Conservation (phyloP, 2,113 vertebrate species). For the Australoheros scitulus region DNA sequence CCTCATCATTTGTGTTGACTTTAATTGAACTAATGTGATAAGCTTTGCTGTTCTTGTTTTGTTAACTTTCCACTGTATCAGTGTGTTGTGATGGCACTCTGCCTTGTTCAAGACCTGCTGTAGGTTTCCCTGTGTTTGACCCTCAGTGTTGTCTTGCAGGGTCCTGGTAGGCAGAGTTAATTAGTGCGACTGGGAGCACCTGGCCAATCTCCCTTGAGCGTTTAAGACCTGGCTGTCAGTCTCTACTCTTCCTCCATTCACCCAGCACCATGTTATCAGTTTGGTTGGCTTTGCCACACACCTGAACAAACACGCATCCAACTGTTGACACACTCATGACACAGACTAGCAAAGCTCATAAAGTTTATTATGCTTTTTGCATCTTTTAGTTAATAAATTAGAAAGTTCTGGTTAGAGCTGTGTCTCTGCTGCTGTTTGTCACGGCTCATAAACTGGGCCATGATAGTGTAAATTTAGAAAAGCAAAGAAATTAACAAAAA, state of each 20-base stretch:
- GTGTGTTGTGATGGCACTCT: neutral
- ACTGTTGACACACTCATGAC: neutral
- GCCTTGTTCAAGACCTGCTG: neutral
- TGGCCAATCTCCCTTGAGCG: neutral
- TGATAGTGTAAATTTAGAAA: neutral
- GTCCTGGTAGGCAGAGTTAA: neutral
- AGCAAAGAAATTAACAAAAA: neutral
- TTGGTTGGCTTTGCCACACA: neutral
- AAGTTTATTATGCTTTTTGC: neutral
- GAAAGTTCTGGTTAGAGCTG: neutral
- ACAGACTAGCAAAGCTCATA: too few relatives aligned
- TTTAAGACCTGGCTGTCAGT: neutral
- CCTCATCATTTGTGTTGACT: neutral
- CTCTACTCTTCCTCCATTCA: neutral
- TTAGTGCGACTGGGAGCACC: neutral
- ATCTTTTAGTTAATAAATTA: too few relatives aligned
- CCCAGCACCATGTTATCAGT: neutral
- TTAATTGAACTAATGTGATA: neutral
- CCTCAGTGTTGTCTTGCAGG: neutral
- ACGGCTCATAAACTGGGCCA: neutral
- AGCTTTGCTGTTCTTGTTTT: neutral
- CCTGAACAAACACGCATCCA: neutral
- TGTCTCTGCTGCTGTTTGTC: neutral
- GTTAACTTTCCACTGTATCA: neutral
- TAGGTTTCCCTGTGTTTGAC: neutral